Base-by-base conservation (phyloP, 2,113 vertebrate species). In the Arizona elegans region DNA sequence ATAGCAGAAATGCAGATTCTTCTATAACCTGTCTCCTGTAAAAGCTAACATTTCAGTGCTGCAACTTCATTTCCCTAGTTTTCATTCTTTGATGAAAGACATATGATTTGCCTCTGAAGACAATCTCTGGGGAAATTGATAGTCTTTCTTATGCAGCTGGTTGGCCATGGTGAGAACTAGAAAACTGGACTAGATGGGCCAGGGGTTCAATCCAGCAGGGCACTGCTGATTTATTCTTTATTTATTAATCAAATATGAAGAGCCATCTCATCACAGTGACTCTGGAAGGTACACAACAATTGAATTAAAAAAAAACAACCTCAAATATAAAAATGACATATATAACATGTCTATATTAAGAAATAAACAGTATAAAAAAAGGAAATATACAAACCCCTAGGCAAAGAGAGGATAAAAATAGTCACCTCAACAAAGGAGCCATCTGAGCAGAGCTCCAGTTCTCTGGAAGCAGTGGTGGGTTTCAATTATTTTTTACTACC, bases 1-100 rank as follows among this genome's bases (percentile, higher is more conserved):
- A 0, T 1, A 5, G 21, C 2, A 65, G 8, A 81, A 53, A 52
- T 17, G 1, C 0, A 0, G n/a, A 3, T 55, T 50, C 47, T 5
- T 0, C 0, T 47, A 2, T 0, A 0, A 10, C 47, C 88, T 50
- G 50, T 29, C 15, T 8, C 33, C 0, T 13, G 53, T 87, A 93
- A 81, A 33, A 70, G 15, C 19, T 29, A 52, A 50, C 0, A 0
- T 8, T 58, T 17, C 91, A 50, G 11, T 53, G 47, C 6, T 90
- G 23, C 93, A 55, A 5, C 47, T 58, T 88, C 9, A 5, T 0
- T 17, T 17, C 0, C 26, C 5, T 8, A 1, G 0, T 0, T 26
- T 13, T 56, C 62, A 52, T 1, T n/a, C 0, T 24, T 56, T 10
- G 53, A 54, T 38, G 8, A 11, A n/a, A 88, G 70, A 75, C 17